Conservation (phyloP, 2,888 invertebrate species). For the Cephus sareptanus region DNA sequence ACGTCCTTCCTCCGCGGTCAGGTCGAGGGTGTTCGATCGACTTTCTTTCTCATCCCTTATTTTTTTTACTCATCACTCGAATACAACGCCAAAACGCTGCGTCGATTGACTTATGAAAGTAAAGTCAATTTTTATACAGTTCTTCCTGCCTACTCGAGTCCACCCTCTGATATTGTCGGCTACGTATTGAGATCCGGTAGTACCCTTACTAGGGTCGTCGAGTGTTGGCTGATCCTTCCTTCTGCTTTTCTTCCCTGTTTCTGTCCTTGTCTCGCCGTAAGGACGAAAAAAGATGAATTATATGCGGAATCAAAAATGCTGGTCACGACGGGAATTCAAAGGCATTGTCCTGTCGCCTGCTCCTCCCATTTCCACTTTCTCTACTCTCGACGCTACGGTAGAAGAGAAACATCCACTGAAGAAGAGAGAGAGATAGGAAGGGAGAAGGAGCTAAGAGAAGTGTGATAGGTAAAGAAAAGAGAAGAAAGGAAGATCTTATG, state of each 20-base stretch:
- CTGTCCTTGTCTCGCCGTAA: not conserved
- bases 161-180: not conserved
- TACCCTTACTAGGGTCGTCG: not conserved
- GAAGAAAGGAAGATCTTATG: constrained; percentile 33
- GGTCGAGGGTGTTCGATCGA: not conserved
- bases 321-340: constrained; percentile 45
- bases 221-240: not conserved
- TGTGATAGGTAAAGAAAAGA: constrained; percentile 20
- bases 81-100: not conserved
- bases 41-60: not conserved
- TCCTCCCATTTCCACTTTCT: constrained; percentile 23
- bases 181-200: not conserved
- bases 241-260: not conserved
- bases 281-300: constrained; percentile 40
- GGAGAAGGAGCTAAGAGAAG: constrained; percentile 6
- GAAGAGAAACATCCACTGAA: constrained; percentile 1
- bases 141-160: not conserved
- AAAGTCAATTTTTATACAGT: not conserved
- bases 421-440: not conserved
- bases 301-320: constrained; percentile 50
- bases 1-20: not conserved
- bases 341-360: constrained; percentile 47
- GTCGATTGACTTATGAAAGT: not conserved
- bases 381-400: constrained; percentile 10
- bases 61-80: not conserved